A percentile compares a stretch with the other conserved stretches of the same genome.
Conservation (phyloP, 1,140 invertebrate genomes). For the Tetragonula clypearis region DNA sequence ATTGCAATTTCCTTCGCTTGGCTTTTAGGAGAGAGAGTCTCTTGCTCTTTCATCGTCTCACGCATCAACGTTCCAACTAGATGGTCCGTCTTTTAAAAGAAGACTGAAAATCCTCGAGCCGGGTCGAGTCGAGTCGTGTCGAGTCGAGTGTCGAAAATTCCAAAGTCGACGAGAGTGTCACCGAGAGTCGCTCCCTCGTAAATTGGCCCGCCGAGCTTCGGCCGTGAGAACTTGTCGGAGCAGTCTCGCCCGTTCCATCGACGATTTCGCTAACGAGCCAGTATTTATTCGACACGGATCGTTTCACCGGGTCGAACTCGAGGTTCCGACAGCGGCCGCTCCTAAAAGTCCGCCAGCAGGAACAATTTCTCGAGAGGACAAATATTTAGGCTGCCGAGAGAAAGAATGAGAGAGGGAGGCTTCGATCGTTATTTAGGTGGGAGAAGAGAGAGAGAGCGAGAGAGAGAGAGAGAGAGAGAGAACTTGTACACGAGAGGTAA, state of each 20-base stretch:
- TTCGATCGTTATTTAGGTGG: background rate
- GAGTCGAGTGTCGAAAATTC: background rate
- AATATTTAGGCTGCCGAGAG: background rate
- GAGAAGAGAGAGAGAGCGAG: too few species aligned
- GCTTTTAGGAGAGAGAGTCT: too few species aligned
- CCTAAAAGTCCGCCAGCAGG: background rate
- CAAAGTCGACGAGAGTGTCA: background rate
- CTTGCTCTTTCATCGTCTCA: too few species aligned
- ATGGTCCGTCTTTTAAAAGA: background rate
- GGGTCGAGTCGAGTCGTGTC: too few species aligned
- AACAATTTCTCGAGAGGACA: background rate
- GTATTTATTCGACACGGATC: slow-evolving; percentile 26
- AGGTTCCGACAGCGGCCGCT: background rate
- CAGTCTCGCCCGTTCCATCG: slow-evolving; percentile 2
- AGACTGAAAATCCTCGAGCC: background rate
- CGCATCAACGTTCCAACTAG: background rate
- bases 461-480: background rate
- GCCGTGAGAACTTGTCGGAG: slow-evolving; percentile 17
- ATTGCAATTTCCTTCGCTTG: too few species aligned
- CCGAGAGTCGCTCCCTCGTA: background rate
- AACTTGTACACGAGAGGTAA: background rate
- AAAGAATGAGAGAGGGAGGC: background rate
- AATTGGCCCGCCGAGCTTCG: background rate
- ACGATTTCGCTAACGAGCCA: slow-evolving; percentile 36
- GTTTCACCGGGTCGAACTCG: background rate